Conservation (phyloP, 2,797 vertebrate species). For the Crenichthys baileyi region DNA sequence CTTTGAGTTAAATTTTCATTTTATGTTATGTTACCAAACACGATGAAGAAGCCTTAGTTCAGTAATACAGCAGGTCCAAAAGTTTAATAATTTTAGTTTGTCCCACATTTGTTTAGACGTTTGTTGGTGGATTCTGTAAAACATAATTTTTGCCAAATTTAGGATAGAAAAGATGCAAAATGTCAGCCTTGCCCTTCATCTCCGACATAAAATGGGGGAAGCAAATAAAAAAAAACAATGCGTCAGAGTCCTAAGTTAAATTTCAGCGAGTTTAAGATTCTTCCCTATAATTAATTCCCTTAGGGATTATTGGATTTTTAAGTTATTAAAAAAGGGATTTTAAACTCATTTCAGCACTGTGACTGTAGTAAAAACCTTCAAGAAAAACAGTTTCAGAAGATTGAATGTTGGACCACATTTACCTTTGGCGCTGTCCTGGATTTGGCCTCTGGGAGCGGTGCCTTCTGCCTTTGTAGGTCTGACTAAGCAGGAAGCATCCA, state of each 20-base stretch:
- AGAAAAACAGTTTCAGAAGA: neutral
- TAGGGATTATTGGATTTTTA: slow-evolving; percentile 3
- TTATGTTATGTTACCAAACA: neutral
- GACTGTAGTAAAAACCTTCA: neutral
- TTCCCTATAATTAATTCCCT: slow-evolving; percentile 7
- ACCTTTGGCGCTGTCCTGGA: slow-evolving; percentile 51
- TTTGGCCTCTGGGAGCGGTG: slow-evolving; percentile 12
- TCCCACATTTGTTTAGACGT: neutral
- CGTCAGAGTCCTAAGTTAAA: neutral
- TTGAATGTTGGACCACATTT: neutral
- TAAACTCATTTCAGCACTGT: slow-evolving; percentile 3
- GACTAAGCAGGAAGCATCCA: slow-evolving; percentile 31
- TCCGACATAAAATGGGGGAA: slow-evolving; percentile 13
- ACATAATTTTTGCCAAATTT: slow-evolving; percentile 34
- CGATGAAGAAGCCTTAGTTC: neutral
- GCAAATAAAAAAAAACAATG: slow-evolving; percentile 26
- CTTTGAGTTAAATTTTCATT: no score
- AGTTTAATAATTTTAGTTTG: neutral
- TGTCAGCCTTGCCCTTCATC: slow-evolving; percentile 23
- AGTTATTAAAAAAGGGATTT: slow-evolving; percentile 15
- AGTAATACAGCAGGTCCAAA: neutral
- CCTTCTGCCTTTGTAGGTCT: slow-evolving; percentile 12
- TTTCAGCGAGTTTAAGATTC: slow-evolving; percentile 33
- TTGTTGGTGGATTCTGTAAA: slow-evolving; percentile 15
- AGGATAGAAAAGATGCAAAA: slow-evolving; percentile 11